Base-by-base conservation (phyloP, 2,113 vertebrate species). In the Pseudorhombus dupliciocellatus region DNA sequence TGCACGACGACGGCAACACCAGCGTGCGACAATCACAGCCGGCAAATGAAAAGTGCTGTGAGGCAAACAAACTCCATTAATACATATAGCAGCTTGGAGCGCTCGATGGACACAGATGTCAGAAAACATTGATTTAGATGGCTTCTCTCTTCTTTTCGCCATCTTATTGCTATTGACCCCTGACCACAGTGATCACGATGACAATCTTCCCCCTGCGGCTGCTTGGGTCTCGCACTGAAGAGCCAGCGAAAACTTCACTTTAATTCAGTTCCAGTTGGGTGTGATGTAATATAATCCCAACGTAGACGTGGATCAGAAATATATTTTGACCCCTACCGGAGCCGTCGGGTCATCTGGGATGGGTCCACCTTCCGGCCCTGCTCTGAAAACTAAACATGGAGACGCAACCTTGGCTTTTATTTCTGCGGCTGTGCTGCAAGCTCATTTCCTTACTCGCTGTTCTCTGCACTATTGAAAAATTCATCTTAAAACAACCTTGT, bases 11-110 rank as follows among this genome's bases (percentile, higher is more conserved):
- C 80, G 48, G 61, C 77, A 54, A 75, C 88, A 4, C 64, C 25
- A 18, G 59, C 42, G 69, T 70, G 76, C 75, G 87, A 88, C 88
- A 85, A 83, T 90, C 87, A 84, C 87, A 86, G 88, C 81, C 84
- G 87, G 82, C 70, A 86, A 91, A 90, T 89, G 81, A 83, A 86
- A 92, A 88, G 82, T 79, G 87, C 89, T 90, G 68, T 73, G 77
- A 90, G 91, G 91, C 89, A 90, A 87, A 91, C 88, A 90, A 85
- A 91, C 82, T 83, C 89, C 86, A 92, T 92, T 90, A 90, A 90
- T 88, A 85, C 80, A 80, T 70, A 81, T 21, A 78, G 80, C 44
- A 22, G 77, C 54, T 64, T 11, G 72, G 80, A 68, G 77, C 75
- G 31, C 79, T 84, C 40, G 52, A 78, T 81, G 75, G 87, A 88